These are phyloP conservation scores for Clinocottus analis DNA, from an alignment of 2,113 vertebrate species.

Conservation along the genomic window DNA sequence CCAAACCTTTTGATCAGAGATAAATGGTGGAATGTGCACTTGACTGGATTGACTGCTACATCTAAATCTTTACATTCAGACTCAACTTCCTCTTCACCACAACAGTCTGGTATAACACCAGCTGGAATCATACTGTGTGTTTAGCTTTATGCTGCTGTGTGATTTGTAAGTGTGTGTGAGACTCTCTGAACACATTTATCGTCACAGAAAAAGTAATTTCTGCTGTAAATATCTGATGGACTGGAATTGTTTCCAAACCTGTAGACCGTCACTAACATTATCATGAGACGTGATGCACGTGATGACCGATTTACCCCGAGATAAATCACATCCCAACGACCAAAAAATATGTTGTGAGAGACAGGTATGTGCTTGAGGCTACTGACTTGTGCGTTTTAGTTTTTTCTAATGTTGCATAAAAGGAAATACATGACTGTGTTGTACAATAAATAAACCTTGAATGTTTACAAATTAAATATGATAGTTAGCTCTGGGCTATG, in stretches of 20 bases:
- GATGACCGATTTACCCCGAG: neutral
- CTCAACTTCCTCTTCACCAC: neutral
- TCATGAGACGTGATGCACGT: neutral
- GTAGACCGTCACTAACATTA: neutral
- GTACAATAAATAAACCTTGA: neutral
- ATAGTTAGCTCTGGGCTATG: neutral
- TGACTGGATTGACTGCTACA: constrained; percentile 14
- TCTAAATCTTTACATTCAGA: neutral
- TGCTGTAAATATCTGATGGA: constrained; percentile 16
- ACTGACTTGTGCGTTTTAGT: neutral
- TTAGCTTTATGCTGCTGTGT: neutral
- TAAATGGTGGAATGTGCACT: neutral
- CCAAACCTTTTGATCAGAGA: constrained; percentile 11
- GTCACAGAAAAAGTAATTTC: neutral
- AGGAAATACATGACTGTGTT: neutral
- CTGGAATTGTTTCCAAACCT: constrained; percentile 11
- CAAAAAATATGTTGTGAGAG: too few species aligned
- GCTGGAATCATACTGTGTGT: neutral
- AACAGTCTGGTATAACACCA: neutral
- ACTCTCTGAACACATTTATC: neutral
- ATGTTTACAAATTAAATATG: neutral
- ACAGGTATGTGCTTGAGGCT: constrained; percentile 4
- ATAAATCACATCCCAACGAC: too few species aligned
- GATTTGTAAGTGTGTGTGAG: neutral
- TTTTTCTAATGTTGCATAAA: neutral